phyloP scores from a whole-genome alignment of 2,113 vertebrate species.

The Lampris incognitus region DNA sequence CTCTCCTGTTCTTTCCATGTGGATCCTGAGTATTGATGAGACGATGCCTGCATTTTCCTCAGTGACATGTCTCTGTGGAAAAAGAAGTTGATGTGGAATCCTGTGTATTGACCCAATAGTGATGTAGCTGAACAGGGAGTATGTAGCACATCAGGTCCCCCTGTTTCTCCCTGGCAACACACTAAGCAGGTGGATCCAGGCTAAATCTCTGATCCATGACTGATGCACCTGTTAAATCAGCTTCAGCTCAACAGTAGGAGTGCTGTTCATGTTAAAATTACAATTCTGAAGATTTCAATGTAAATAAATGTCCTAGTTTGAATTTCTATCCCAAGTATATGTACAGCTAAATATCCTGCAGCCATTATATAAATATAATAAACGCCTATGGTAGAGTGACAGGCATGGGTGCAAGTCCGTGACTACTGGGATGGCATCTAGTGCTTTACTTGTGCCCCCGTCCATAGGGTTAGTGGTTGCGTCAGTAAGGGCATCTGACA shows the following conservation, averaged over 20 bases:
- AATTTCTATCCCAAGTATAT: too few relatives aligned
- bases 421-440: too few relatives aligned
- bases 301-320: too few relatives aligned
- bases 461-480: too few relatives aligned
- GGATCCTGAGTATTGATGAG: slow-evolving; percentile 36
- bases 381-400: too few relatives aligned
- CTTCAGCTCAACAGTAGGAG: neutral
- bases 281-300: too few relatives aligned
- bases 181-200: neutral
- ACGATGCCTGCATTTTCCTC: slow-evolving; percentile 11
- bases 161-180: neutral
- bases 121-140: neutral
- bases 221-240: neutral
- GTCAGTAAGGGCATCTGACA: too few relatives aligned
- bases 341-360: too few relatives aligned
- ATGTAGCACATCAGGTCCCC: neutral
- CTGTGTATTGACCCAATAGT: neutral
- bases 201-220: neutral
- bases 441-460: too few relatives aligned
- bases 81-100: slow-evolving; percentile 1
- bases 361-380: too few relatives aligned
- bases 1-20: slow-evolving; percentile 33
- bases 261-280: too few relatives aligned
- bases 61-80: neutral
- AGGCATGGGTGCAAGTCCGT: too few relatives aligned